Percentiles rank a stretch among this genome's conserved stretches.
These are phyloP conservation scores for Anorthoa munda DNA, from an alignment of 2,888 invertebrate species.

Conservation along the genomic window DNA sequence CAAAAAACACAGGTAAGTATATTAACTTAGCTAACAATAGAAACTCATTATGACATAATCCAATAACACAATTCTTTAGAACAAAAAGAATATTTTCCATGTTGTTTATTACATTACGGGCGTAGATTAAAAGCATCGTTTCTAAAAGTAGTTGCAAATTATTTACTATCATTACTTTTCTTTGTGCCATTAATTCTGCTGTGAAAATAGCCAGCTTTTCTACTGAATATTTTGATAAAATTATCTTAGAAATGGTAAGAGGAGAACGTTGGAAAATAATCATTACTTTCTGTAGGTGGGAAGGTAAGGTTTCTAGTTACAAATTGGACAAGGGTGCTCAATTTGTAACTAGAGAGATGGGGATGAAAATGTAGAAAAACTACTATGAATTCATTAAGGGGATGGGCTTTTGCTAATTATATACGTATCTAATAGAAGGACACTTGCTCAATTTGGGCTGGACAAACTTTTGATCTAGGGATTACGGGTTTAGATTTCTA, in stretches of 20 bases:
- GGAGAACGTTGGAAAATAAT: constrained; percentile 40
- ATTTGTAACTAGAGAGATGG: constrained; percentile 31
- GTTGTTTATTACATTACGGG: constrained; percentile 5
- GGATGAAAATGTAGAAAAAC: constrained; percentile 26
- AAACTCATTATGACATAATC: constrained; percentile 34
- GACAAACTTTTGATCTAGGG: background rate
- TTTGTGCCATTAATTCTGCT: constrained; percentile 41
- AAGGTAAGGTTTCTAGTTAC: constrained; percentile 39
- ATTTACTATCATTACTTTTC: constrained; percentile 42
- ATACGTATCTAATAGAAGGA: background rate
- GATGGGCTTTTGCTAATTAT: background rate
- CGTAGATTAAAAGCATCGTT: constrained; percentile 28
- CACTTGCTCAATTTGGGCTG: background rate
- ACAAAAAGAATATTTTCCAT: constrained; percentile 30
- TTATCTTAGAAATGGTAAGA: constrained; percentile 32
- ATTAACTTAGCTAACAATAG: constrained; percentile 26
- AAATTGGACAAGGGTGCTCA: constrained; percentile 43
- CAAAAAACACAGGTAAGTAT: constrained; percentile 29
- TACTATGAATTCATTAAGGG: constrained; percentile 25
- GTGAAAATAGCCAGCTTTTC: constrained; percentile 25
- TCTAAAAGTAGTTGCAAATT: constrained; percentile 33
- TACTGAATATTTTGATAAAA: constrained; percentile 48
- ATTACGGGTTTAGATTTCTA: background rate
- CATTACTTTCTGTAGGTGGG: constrained; percentile 50
- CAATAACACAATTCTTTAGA: constrained; percentile 7